Base-by-base conservation (phyloP, 2,113 vertebrate genomes). In the Aegotheles bennettii region DNA sequence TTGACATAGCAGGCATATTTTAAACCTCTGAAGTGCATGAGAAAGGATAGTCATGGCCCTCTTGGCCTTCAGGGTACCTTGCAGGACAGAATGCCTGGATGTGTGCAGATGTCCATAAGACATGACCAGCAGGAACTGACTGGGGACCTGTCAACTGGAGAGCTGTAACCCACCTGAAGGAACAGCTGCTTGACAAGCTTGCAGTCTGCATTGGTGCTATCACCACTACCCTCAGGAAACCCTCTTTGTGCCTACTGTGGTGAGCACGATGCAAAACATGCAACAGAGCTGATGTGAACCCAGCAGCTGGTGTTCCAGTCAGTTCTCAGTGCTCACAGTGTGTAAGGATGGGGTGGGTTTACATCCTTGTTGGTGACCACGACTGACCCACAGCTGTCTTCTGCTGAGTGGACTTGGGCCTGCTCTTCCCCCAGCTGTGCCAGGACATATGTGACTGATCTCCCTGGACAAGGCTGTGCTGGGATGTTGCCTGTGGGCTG, bases 341-440 rank as follows among this genome's bases (percentile, higher is more conserved):
- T 42, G 4, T 40, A 57, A 33, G 24, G 9, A 2, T 13, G 24
- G 53, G 4, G 9, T 57, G 38, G 31, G 13, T 64, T 85, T 71
- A 35, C 11, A 3, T 63, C 51, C 53, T 83, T 1, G 1, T 51
- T 0, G 1, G n/a, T 1, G 14, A 9, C 33, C 35, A n/a, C 2
- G 2, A 14, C 43, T 86, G 57, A 50, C 29, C 35, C 8, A 6
- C 69, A 29, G 6, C 40, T 90, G 36, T 81, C 26, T 69, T 77
- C 28, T 65, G 38, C 43, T 74, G 48, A 23, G 12, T 15, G 33
- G 29, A 29, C 29, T 28, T 68, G 43, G 35, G 24, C 61, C 57
- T 85, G 29, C 53, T 60, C 24, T 71, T 36, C 2, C 2, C 38
- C 20, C 15, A 38, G 12, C 75, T 35, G 50, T 33, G 25, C 63